Evolutionary conservation across 2,113 vertebrate species (phyloP), one percentile per base, ranked within the genome.

Genomic region (Hippoglossus stenolepis): DNA sequence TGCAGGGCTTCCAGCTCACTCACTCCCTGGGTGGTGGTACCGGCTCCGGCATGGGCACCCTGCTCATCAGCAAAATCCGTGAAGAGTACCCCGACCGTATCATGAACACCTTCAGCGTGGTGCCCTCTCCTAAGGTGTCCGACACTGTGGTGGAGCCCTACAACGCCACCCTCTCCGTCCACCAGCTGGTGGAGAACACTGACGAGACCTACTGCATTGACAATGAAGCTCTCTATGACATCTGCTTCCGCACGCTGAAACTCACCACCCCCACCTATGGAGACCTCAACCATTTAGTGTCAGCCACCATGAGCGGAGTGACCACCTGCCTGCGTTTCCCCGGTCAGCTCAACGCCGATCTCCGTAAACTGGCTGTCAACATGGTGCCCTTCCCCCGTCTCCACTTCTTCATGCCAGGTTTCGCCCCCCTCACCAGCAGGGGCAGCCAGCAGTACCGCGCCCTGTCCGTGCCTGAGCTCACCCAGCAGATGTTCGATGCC

Each of bases 301-400:
- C 94, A 0, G 94, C 95, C 85, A 95, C 94, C 80, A 95, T 95
- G 94, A 95, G 95, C 14, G 95, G 94, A 0, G 95, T 95, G 3
- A 95, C 95, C 74, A 95, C 95, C 77, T 95, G 95, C 61, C 93
- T 95, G 53, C 94, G 95, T 47, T 95, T 95, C 91, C 95, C 95
- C 0, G 95, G 95, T 4, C 95, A 95, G 85, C 94, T 95, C 59
- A 95, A 95, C 2, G 94, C 94, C 0, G 95, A 95, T 43, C 91
- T 95, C 49, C 95, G 94, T 56, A 95, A 95, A 67, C 87, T 95
- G 7, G 95, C 95, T 0, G 95, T 95, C 65, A 95, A 95, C 92
- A 95, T 95, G 95, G 95, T 95, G 77, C 95, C 95, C 79, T 95
- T 95, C 91, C 94, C 95, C 2, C 94, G 94, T n/a, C 87, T 95